Evolutionary conservation across 2,113 vertebrate species (phyloP).

Genomic region (Pterocles orientalis): DNA sequence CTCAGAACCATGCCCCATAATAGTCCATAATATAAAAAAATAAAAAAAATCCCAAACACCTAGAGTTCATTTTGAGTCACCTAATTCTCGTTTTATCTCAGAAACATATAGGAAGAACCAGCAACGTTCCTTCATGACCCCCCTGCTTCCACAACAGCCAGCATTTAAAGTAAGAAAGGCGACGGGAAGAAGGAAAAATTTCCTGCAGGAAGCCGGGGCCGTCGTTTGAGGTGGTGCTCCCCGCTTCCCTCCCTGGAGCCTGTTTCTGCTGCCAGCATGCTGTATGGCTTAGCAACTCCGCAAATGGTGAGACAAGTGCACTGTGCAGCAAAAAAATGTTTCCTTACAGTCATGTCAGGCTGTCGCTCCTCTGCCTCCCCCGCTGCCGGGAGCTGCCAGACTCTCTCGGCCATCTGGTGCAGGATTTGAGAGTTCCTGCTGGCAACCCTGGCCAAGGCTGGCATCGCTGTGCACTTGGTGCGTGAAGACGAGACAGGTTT

Average conservation of each 20-base stretch:
- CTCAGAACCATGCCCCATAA: neutral
- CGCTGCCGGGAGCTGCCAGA: slow-evolving; percentile 32
- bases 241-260: fast-evolving
- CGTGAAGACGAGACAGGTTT: neutral
- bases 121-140: neutral
- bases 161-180: neutral
- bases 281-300: neutral
- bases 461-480: neutral
- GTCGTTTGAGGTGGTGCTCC: neutral
- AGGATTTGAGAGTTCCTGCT: neutral
- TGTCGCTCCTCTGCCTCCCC: slow-evolving; percentile 37
- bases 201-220: neutral
- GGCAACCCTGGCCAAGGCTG: neutral
- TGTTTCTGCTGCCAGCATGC: neutral
- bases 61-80: neutral
- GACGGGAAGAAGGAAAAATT: neutral
- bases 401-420: slow-evolving; percentile 42
- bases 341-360: neutral
- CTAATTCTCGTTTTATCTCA: neutral
- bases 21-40: neutral
- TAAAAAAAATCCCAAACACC: neutral
- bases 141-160: neutral
- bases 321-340: neutral
- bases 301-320: neutral
- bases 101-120: neutral